Conservation (phyloP, 2,113 vertebrate species). For the Stercorarius parasiticus region DNA sequence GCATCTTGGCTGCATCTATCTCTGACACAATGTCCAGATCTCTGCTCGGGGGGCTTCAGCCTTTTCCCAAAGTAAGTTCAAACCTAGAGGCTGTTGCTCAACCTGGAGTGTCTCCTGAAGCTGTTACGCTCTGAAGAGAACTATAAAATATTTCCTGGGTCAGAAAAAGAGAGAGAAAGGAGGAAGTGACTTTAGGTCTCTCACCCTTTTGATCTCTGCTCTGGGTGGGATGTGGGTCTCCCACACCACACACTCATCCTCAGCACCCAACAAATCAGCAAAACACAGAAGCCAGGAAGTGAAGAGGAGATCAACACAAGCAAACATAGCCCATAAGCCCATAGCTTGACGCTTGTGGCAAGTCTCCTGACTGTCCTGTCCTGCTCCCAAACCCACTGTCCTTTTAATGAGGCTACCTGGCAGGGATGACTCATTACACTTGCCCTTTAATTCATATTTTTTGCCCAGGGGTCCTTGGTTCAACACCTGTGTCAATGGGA, state of each 20-base stretch:
- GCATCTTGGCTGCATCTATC: not conserved
- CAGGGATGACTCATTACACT: not conserved
- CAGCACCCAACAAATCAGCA: not conserved
- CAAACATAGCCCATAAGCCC: not conserved
- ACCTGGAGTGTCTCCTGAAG: not conserved
- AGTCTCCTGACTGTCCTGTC: not conserved
- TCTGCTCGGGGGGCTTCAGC: not conserved
- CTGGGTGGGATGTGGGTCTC: not conserved
- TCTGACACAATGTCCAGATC: accelerated
- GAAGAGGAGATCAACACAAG: not conserved
- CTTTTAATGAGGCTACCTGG: not conserved
- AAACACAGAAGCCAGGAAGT: not conserved
- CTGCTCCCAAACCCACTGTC: not conserved
- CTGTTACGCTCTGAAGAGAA: not conserved
- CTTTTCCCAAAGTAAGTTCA: not conserved
- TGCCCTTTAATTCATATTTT: not conserved
- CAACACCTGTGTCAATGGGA: not conserved
- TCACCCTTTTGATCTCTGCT: not conserved
- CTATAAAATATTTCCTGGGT: not conserved
- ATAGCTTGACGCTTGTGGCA: not conserved
- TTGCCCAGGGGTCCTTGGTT: not conserved
- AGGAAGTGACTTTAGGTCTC: not conserved
- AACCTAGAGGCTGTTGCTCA: not conserved
- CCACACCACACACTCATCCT: not conserved
- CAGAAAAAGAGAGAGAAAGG: not conserved